phyloP scores from a whole-genome alignment of 2,113 vertebrate genomes.

The Athene noctua region DNA sequence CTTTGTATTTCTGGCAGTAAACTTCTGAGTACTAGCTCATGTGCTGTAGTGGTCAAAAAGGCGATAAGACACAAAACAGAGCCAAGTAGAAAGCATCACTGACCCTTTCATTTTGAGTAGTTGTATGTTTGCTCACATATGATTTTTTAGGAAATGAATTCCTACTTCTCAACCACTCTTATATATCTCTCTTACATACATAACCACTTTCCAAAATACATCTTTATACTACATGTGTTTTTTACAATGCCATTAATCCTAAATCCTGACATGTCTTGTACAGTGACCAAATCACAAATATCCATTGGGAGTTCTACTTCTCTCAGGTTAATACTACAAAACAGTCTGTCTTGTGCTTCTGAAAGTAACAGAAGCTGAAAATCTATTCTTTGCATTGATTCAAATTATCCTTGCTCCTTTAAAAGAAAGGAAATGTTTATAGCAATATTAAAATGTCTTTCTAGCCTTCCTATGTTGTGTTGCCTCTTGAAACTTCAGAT shows the following conservation, averaged over 20 bases:
- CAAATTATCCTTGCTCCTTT: neutral
- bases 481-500: neutral
- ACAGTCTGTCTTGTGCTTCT: neutral
- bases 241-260: neutral
- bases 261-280: neutral
- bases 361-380: neutral
- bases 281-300: neutral
- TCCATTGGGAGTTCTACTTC: neutral
- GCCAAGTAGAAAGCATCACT: neutral
- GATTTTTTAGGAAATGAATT: neutral
- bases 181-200: neutral
- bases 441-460: neutral
- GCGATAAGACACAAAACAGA: neutral
- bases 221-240: accelerated
- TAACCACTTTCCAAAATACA: neutral
- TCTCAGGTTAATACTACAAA: neutral
- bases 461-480: neutral
- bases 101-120: neutral
- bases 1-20: neutral
- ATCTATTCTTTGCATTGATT: neutral
- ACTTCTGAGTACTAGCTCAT: neutral
- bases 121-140: accelerated
- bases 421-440: neutral
- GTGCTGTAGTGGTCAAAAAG: neutral
- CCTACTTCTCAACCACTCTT: neutral